These are phyloP conservation scores for Hoplostethus mediterraneus DNA, from an alignment of 2,797 vertebrate genomes.

Conservation along the genomic window DNA sequence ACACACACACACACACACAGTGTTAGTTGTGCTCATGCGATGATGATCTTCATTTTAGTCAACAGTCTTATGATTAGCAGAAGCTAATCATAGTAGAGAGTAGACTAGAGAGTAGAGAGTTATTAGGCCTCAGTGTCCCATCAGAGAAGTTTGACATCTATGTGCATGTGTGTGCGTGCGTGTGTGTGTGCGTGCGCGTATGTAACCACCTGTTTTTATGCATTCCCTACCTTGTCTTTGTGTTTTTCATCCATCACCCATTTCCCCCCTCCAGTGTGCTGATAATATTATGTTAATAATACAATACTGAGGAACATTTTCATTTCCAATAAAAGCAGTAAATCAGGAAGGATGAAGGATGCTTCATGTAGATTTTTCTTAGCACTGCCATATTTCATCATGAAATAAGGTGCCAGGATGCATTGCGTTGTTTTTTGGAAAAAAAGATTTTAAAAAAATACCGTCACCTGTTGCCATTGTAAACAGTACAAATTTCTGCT, in stretches of 20 bases:
- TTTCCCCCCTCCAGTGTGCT: conserved; percentile 1
- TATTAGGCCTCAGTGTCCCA: too few species aligned
- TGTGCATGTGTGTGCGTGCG: neutral
- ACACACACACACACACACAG: neutral
- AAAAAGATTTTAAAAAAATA: neutral
- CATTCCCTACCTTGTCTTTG: conserved; percentile 41
- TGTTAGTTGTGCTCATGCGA: too few species aligned
- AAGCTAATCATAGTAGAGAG: neutral
- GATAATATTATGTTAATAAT: neutral
- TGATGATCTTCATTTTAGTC: neutral
- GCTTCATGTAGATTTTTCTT: neutral
- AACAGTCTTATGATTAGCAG: neutral
- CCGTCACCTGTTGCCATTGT: neutral
- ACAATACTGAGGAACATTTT: neutral
- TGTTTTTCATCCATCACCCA: conserved; percentile 26
- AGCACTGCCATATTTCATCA: neutral
- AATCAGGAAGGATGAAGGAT: neutral
- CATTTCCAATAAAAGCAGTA: neutral
- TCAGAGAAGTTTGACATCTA: too few species aligned
- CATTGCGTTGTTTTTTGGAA: too few species aligned
- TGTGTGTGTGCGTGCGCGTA: conserved; percentile 39
- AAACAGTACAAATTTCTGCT: neutral
- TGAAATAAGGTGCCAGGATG: neutral
- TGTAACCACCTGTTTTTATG: conserved; percentile 62
- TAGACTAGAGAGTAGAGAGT: too few species aligned